Percentiles rank a stretch among this genome's conserved stretches.
Evolutionary conservation across 2,888 invertebrate species (phyloP).

Genomic region (Anaspis maculata): DNA sequence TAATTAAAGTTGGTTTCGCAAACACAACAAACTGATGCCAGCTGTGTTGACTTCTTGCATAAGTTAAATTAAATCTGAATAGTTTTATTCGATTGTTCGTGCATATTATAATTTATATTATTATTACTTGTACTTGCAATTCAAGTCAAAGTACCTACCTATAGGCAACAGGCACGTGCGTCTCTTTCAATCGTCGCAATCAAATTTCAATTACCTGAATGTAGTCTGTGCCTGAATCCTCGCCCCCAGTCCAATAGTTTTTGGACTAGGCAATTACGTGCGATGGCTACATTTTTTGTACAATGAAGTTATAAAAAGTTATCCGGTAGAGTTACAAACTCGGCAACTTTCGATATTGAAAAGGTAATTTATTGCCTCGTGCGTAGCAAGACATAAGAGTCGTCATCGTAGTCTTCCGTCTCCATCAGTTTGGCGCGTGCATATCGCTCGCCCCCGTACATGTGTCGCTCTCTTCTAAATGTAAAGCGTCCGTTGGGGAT

Average conservation of each 20-base stretch:
- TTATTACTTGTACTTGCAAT: no score
- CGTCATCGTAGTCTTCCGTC: constrained; percentile 4
- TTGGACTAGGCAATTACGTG: neutral
- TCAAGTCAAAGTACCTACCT: no score
- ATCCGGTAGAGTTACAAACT: neutral
- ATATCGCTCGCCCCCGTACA: constrained; percentile 18
- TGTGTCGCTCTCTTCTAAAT: constrained; percentile 24
- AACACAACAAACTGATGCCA: constrained; percentile 9
- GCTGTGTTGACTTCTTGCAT: constrained; percentile 9
- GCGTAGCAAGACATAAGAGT: constrained; percentile 15
- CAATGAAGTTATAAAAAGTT: neutral
- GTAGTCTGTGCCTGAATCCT: no score
- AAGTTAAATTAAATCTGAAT: constrained; percentile 9
- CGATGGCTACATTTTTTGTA: neutral
- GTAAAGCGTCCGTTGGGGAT: constrained; percentile 25
- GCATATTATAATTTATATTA: no score
- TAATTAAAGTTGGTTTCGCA: constrained; percentile 9
- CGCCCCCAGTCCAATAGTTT: no score
- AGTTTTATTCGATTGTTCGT: neutral
- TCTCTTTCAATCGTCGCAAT: no score
- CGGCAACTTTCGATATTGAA: constrained; percentile 18
- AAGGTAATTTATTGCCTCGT: constrained; percentile 22
- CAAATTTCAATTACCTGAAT: no score
- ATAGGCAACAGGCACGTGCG: no score
- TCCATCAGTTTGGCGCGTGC: constrained; percentile 11